Base-by-base conservation (phyloP, 1,140 invertebrate species). In the Drosophila mayri region DNA sequence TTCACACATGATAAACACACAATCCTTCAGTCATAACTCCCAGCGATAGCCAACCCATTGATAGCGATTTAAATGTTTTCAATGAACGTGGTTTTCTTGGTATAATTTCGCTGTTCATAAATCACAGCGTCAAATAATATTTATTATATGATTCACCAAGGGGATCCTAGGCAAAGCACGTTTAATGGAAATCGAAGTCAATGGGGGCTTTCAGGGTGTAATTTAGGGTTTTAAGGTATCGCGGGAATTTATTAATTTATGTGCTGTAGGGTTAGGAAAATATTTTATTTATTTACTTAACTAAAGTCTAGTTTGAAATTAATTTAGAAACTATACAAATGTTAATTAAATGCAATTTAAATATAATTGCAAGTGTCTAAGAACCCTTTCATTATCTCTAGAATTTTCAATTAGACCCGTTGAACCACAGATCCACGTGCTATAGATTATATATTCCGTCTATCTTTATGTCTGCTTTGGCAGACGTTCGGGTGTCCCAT, bases 351-450 rank as follows among this genome's bases (percentile, higher is more conserved):
- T 28, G 18, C 8, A 16, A 20, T 30, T 20, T 5, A n/a, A 12
- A 32, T 5, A 28, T 14, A 14, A 35, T 35, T 35, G 14, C 7
- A 3, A 30, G 12, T 20, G n/a, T n/a, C 11, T 11, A 54, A 2
- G 9, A 18, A 16, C 8, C 16, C 9, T 3, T 11, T 4, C 9
- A 32, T 22, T 59, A 38, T 59, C 62, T 47, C 3, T 35, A 41
- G 16, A 28, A 50, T 4, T 65, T 46, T 62, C 40, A 63, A 65
- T 50, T 22, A n/a, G 12, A 22, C 44, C 61, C 44, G 43, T 41
- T 40, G 16, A 66, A 35, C 35, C 28, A n/a, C 10, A 50, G n/a
- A 22, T 38, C 30, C 71, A 76, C 72, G 73, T 76, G 72, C 38
- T 50, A 30, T 41, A 68, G 20, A 25, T 35, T 40, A 63, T 40